Conservation (phyloP, 2,113 vertebrate genomes). For the Sceloporus undulatus region DNA sequence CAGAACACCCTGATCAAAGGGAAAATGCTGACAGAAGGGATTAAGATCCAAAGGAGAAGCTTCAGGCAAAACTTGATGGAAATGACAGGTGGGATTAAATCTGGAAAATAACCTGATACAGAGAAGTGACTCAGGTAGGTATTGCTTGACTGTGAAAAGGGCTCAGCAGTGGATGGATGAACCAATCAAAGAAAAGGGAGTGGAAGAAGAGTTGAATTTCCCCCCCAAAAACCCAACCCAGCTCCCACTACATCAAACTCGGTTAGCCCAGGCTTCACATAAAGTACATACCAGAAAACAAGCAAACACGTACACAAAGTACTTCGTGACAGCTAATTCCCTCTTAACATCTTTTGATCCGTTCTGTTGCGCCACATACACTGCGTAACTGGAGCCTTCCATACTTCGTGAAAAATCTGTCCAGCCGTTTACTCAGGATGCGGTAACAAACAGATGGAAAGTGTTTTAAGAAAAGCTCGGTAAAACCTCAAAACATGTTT, state of each 20-base stretch:
- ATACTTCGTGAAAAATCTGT: no score
- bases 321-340: not conserved
- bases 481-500: no score
- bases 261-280: not conserved
- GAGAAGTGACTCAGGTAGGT: not conserved
- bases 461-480: no score
- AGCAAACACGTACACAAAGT: not conserved
- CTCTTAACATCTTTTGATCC: not conserved
- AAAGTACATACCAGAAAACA: no score
- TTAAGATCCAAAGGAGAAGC: constrained; percentile 29
- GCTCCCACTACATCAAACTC: no score
- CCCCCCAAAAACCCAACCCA: not conserved
- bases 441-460: no score
- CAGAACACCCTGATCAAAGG: constrained; percentile 41
- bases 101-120: constrained; percentile 32
- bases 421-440: no score
- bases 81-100: constrained; percentile 38
- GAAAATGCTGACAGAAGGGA: constrained; percentile 27
- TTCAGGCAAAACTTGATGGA: constrained; percentile 36
- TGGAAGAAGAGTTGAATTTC: not conserved
- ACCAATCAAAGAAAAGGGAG: constrained; percentile 15
- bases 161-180: not conserved
- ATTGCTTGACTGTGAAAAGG: constrained; percentile 13
- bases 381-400: no score
- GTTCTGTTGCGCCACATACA: no score